Percentiles rank a stretch among this genome's conserved stretches.
phyloP scores from a whole-genome alignment of 23 tunicate genomes.

The Trididemnum clinides region DNA sequence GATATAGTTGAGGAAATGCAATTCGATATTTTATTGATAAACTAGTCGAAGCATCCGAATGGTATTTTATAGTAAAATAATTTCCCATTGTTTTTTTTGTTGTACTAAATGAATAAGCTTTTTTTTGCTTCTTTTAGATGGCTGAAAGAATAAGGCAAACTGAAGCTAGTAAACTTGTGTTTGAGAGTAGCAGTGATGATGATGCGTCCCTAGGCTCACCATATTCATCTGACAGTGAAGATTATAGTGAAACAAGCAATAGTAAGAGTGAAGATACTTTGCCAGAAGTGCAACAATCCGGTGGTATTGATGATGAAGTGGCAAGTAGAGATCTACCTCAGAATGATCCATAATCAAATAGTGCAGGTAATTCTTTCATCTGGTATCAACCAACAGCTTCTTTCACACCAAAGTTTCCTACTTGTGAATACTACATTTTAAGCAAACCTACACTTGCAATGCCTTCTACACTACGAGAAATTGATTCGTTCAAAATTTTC shows the following conservation, averaged over 20 bases:
- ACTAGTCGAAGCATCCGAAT: too few relatives aligned
- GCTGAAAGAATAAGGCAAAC: too few relatives aligned
- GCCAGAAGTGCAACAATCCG: background rate
- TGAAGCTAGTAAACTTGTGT: too few relatives aligned
- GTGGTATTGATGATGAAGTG: too few relatives aligned
- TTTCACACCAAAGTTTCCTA: conserved; percentile 14
- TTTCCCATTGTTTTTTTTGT: too few relatives aligned
- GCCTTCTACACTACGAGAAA: conserved; percentile 9
- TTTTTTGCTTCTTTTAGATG: background rate
- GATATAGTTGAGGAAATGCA: background rate
- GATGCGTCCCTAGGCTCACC: too few relatives aligned
- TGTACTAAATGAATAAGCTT: too few relatives aligned
- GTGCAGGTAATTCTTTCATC: background rate
- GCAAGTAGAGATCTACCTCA: background rate
- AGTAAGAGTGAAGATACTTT: background rate
- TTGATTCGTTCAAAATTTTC: background rate
- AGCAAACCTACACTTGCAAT: conserved; percentile 18
- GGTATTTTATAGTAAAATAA: too few relatives aligned
- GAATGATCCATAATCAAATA: background rate
- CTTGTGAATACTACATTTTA: conserved; percentile 2
- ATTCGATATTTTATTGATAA: too few relatives aligned
- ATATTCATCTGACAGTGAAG: background rate
- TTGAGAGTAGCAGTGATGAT: too few relatives aligned
- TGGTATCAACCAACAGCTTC: conserved; percentile 26
- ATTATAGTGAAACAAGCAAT: background rate